phyloP scores from a whole-genome alignment of 2,888 invertebrate genomes.

The Alsophila aescularia region DNA sequence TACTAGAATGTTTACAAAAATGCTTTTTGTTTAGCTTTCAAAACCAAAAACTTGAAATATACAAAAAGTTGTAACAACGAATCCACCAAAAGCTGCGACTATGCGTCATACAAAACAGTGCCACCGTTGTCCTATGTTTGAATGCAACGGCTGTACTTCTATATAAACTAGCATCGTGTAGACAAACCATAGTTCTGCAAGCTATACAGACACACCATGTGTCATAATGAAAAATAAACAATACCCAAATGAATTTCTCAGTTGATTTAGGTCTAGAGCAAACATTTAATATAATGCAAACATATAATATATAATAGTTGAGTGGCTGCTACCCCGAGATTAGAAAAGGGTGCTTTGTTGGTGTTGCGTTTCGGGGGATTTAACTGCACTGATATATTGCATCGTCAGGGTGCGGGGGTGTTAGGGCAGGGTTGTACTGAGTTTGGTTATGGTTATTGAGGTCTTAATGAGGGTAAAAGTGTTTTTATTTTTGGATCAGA shows the following conservation, averaged over 20 bases:
- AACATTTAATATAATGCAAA: constrained; percentile 43
- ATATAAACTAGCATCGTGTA: neutral
- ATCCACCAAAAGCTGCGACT: too few relatives aligned
- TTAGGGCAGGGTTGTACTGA: constrained; percentile 11
- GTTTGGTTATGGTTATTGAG: constrained; percentile 6
- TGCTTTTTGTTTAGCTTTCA: too few relatives aligned
- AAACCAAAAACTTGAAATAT: too few relatives aligned
- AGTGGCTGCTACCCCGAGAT: constrained; percentile 52
- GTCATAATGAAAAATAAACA: constrained; percentile 66
- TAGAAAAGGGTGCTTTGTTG: constrained; percentile 41
- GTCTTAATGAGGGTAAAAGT: neutral
- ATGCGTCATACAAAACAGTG: too few relatives aligned
- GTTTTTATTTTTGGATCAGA: too few relatives aligned
- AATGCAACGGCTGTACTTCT: constrained; percentile 3
- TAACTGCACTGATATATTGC: constrained; percentile 27
- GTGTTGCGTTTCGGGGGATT: constrained; percentile 16
- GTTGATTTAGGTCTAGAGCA: constrained; percentile 59
- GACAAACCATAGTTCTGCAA: constrained; percentile 4
- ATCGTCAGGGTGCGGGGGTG: constrained; percentile 12
- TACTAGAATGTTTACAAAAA: too few relatives aligned
- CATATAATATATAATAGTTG: constrained; percentile 43
- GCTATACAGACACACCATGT: constrained; percentile 42
- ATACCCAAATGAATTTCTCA: constrained; percentile 33
- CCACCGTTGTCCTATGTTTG: too few relatives aligned
- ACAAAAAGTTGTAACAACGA: too few relatives aligned